These are phyloP conservation scores for Scaptomyza parva DNA, from an alignment of 2,888 invertebrate genomes.

Conservation along the genomic window DNA sequence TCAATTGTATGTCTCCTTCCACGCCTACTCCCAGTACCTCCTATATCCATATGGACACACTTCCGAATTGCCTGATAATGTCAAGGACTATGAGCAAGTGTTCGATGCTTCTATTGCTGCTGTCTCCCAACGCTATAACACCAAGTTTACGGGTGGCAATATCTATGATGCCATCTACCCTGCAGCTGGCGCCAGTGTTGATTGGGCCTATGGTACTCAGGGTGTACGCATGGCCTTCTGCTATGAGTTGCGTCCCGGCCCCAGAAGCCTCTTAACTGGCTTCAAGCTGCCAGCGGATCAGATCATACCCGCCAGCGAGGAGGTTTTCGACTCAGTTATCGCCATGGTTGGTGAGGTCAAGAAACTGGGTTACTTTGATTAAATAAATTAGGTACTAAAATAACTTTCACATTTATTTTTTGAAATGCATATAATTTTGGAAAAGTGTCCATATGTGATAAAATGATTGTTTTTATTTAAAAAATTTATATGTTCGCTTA, in stretches of 20 bases:
- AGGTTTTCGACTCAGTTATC: constrained; percentile 87
- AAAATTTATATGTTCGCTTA: neutral
- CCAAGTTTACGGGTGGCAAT: constrained; percentile 87
- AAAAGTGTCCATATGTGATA: too few relatives aligned
- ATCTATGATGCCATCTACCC: constrained; percentile 86
- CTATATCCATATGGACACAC: constrained; percentile 90
- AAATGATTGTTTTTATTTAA: neutral
- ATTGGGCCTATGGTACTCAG: constrained; percentile 91
- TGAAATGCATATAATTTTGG: too few relatives aligned
- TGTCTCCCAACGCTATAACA: constrained; percentile 87
- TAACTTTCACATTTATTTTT: neutral
- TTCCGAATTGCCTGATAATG: constrained; percentile 86
- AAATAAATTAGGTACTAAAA: constrained; percentile 18
- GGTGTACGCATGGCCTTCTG: constrained; percentile 75
- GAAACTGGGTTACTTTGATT: constrained; percentile 69
- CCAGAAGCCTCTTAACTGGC: constrained; percentile 86
- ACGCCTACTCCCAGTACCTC: constrained; percentile 90
- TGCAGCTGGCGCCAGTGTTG: constrained; percentile 89
- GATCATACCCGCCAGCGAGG: constrained; percentile 88
- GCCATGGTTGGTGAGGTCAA: constrained; percentile 85
- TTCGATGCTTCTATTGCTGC: constrained; percentile 78
- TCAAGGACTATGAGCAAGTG: constrained; percentile 85
- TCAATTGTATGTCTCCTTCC: constrained; percentile 90
- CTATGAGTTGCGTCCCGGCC: constrained; percentile 86
- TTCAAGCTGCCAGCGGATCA: constrained; percentile 88